Evolutionary conservation across 1,140 invertebrate genomes (phyloP), one percentile per base, ranked within the genome.

Genomic region (Conus ventricosus): DNA sequence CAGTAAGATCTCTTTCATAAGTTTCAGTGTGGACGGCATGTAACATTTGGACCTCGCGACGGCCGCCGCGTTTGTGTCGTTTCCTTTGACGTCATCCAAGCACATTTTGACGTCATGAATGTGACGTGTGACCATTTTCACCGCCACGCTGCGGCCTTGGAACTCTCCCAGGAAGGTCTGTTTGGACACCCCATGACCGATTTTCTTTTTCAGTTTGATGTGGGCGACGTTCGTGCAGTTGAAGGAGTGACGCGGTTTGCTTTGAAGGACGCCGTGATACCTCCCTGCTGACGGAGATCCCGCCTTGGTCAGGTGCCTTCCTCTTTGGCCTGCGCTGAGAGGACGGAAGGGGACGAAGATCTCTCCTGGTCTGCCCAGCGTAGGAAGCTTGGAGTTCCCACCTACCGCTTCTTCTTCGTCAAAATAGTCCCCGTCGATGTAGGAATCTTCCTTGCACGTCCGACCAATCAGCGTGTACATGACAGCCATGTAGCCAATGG

Each of bases 1-100:
- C n/a, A 95, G 82, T n/a, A 95, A 87, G 81, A 94, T 93, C 90
- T 95, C 94, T 85, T 95, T 95, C 94, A 95, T 94, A 53, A 95
- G 90, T 87, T 94, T 94, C 91, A 93, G 93, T n/a, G 93, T 94
- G 20, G 94, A 90, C 23, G 91, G 92, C 5, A 92, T 89, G 87
- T 92, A 94, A 80, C 94, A 95, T 84, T 90, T 3, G 88, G 87
- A 88, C 20, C 87, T 54, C n/a, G 76, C 53, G 6, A n/a, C 10
- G 10, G n/a, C n/a, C 17, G 27, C 23, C 4, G 67, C 23, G 4
- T 20, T 13, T 7, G 71, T 17, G 63, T 87, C 86, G 20, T 27
- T 87, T 39, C 86, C 84, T 8, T 82, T 82, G 17, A 93, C 76
- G n/a, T 92, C 85, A 54, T 94, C 91, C 23, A 94, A 86, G 88